Evolutionary conservation across 2,888 invertebrate genomes (phyloP), one percentile per base, ranked within the genome.

Genomic region (Seira musarum): DNA sequence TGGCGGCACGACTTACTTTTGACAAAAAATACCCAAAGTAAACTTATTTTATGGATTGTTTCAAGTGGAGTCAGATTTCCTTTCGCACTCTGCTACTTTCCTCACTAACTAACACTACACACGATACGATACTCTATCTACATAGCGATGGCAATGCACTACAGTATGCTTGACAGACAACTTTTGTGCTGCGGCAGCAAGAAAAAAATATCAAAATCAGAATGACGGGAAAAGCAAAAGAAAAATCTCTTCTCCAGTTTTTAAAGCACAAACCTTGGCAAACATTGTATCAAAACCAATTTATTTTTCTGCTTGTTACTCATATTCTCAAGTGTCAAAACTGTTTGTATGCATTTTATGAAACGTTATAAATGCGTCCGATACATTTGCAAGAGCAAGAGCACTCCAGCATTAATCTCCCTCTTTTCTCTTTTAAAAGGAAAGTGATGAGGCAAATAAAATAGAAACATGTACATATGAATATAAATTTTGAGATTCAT

Each of bases 1-100:
- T 77, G 77, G 76, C 81, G 81, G 76, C 76, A 63, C 81, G 76
- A 81, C 71, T 76, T 72, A 72, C 68, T 72, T 70, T 70, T 81
- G 71, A 75, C 74, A 78, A 81, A 81, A 82, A 80, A 82, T 53
- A 53, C 46, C 72, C 70, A 81, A 83, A 76, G 81, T 76, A 82
- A 84, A 82, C 81, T 53, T 79, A 84, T 82, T 84, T 84, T 80
- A 84, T 80, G 84, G 81, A 84, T 82, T 84, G 84, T 81, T 81
- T 84, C 81, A 84, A 84, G 81, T 81, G 81, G 82, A 82, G 79
- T 82, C 81, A 76, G 71, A 72, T 84, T 82, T 81, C 82, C 40
- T 78, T 68, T 65, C 35, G 35, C 57, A 68, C 46, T 64, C 30
- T 30, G 3, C 30, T 30, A 68, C 46, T 64, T n/a, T 30, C 30